Base-by-base conservation (phyloP, 2,113 vertebrate genomes). In the Sylvietta virens region DNA sequence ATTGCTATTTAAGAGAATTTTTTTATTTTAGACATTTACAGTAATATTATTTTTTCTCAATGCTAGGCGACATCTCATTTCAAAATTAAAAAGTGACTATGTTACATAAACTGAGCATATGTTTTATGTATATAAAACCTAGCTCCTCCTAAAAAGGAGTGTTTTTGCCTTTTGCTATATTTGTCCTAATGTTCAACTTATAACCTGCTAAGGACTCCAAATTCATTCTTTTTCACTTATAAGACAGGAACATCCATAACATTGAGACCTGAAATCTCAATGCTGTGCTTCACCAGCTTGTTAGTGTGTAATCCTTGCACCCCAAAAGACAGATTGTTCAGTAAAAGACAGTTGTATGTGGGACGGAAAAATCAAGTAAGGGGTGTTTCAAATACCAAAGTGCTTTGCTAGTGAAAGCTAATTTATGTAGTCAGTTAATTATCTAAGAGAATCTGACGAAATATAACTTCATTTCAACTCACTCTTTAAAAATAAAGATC, bases 361-460 rank as follows among this genome's bases (percentile, higher is more conserved):
- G 23, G 30, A 73, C 56, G 18, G 13, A 20, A 60, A 83, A 90
- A 83, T 78, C 33, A 48, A 50, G 28, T 26, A 51, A 81, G 8
- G 12, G 11, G 17, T 40, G 24, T 76, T 94, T 60, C 27, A 90
- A 69, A 62, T 57, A 12, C 61, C 54, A 13, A 51, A 57, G 5
- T 31, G 21, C 28, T 93, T 81, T 85, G 21, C 28, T 45, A 48
- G 27, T 85, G 56, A 82, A 86, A 19, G 35, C 11, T 85, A 70
- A 84, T 84, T 86, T 76, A 81, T 50, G 44, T 61, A 88, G 69
- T 31, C 50, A 86, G 58, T 57, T 94, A 89, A 94, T 94, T 96
- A 53, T 57, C 40, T 67, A 67, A 81, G 22, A 67, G 18, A 84
- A 70, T 64, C 30, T 83, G 50, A 71, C 31, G 13, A 90, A 76